Percentiles rank a stretch among this genome's conserved stretches.
Conservation (phyloP, 2,797 vertebrate genomes). For the Orientallactaga sibirica region DNA sequence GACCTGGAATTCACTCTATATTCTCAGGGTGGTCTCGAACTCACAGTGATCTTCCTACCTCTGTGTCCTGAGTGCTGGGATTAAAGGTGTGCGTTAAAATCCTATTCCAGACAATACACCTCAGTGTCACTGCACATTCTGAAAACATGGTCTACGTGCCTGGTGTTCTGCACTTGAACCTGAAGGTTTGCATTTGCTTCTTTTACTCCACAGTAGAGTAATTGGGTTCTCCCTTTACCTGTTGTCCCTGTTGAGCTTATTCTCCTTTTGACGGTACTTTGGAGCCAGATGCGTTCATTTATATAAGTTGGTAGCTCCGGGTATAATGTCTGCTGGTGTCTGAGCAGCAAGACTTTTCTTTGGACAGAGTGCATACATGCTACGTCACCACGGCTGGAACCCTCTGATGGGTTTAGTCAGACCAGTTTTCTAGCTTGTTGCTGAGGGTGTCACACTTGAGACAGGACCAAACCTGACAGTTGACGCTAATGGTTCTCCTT, state of each 20-base stretch:
- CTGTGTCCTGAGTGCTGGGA: no score
- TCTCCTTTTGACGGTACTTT: conserved; percentile 41
- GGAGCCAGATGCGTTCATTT: conserved; percentile 39
- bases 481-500: conserved; percentile 37
- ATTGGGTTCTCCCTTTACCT: conserved; percentile 2
- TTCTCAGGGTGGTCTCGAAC: no score
- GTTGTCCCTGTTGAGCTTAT: background rate
- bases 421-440: conserved; percentile 50
- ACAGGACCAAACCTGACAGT: conserved; percentile 43
- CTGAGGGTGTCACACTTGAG: conserved; percentile 51
- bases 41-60: no score
- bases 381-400: conserved; percentile 55
- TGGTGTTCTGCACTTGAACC: conserved; percentile 13
- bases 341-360: conserved; percentile 60
- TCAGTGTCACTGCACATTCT: conserved; percentile 53
- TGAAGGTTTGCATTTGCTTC: conserved; percentile 49
- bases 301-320: background rate
- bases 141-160: conserved; percentile 61
- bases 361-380: background rate
- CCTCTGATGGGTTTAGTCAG: conserved; percentile 48
- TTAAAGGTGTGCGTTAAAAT: background rate
- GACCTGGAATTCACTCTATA: no score
- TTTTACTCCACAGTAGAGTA: conserved; percentile 26
- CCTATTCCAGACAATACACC: conserved; percentile 24
- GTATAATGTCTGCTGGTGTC: no score